Evolutionary conservation across 2,113 vertebrate species (phyloP), one percentile per base, ranked within the genome.

Genomic region (Dicrurus megarhynchus): DNA sequence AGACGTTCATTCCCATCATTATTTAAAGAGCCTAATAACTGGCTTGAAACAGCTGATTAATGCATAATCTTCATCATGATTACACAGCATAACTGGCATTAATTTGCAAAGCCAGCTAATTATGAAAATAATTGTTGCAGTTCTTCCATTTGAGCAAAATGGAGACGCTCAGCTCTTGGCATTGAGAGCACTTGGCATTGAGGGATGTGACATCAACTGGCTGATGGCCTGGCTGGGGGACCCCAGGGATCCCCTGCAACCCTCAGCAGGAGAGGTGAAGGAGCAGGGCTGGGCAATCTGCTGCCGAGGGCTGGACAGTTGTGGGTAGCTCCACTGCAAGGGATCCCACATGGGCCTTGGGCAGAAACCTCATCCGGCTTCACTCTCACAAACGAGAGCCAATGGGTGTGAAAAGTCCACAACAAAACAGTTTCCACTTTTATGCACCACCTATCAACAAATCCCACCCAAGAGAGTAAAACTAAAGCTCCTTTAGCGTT

Each of bases 51-150:
- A 86, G 96, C 96, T 98, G 98, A 98, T 98, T 98, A 98, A 98
- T 98, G 97, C 97, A 97, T 97, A 98, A 98, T 98, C 98, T 98
- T 96, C 97, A 97, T 98, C 98, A 92, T 97, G 98, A 98, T 98
- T 98, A 97, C 98, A 97, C 96, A 98, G 97, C 97, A 96, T 97
- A 98, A 98, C 97, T 97, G 97, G 97, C 97, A 97, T 98, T 98
- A 98, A 98, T 98, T 98, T 98, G 97, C 96, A 97, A 97, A 98
- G 97, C 96, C 95, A 95, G 94, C 97, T 98, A 98, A 98, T 98
- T 98, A 98, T 94, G 97, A 98, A 98, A 98, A 98, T 98, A 98
- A 98, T 98, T 97, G 97, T 97, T 94, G 93, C 88, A 84, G 96
- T 93, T 97, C 97, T 89, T 98, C 97, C 95, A 89, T 97, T 97